These are phyloP conservation scores for Opisthocomus hoazin DNA, from an alignment of 2,113 vertebrate species.

Conservation along the genomic window DNA sequence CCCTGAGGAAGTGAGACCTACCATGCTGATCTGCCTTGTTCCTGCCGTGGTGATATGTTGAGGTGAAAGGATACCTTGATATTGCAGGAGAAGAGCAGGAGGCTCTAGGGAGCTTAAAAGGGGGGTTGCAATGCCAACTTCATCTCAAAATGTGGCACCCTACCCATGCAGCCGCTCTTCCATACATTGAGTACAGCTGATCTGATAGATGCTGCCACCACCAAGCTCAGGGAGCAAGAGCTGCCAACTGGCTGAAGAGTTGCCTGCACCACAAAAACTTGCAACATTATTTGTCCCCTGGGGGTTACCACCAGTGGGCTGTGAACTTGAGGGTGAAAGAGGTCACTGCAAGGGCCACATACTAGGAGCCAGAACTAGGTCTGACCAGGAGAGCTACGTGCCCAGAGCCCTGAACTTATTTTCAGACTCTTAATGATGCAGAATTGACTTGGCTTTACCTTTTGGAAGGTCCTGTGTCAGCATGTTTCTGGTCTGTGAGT, in stretches of 20 bases:
- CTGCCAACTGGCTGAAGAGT: background rate
- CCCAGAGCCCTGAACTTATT: background rate
- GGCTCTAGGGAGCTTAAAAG: background rate
- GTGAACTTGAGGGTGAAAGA: background rate
- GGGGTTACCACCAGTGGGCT: background rate
- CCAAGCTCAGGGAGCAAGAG: background rate
- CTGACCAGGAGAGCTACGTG: background rate
- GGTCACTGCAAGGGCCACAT: background rate
- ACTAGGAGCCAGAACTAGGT: background rate
- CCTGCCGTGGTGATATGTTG: accelerated
- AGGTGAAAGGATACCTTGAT: background rate
- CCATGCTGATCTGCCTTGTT: background rate
- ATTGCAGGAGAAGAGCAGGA: background rate
- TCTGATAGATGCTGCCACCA: background rate
- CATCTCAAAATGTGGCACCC: background rate
- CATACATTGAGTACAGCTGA: background rate
- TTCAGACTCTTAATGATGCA: background rate
- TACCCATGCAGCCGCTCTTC: background rate
- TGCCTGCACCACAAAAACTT: background rate
- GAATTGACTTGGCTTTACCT: background rate
- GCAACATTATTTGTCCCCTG: background rate
- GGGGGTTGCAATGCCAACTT: background rate
- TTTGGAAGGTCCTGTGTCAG: background rate
- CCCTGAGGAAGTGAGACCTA: background rate
- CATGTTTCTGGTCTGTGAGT: background rate